These are phyloP conservation scores for Drosophila atripex DNA, from an alignment of 2,888 invertebrate genomes.

Conservation along the genomic window DNA sequence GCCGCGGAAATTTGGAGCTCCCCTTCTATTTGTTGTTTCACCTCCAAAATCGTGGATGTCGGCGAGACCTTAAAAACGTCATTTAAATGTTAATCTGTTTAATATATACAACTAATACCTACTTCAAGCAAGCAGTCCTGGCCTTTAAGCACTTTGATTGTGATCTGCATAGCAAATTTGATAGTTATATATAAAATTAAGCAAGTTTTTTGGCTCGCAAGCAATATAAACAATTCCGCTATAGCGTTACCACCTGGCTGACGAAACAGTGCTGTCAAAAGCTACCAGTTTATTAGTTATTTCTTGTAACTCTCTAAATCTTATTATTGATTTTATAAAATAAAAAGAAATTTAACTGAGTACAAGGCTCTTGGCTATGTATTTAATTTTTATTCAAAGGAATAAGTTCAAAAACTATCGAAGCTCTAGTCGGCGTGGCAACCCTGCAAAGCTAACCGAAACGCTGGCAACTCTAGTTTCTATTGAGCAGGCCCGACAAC, in stretches of 20 bases:
- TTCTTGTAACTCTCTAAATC: neutral
- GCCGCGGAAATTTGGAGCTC: slow-evolving; percentile 88
- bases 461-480: slow-evolving; percentile 42
- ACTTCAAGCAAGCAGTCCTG: slow-evolving; percentile 89
- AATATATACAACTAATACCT: slow-evolving; percentile 44
- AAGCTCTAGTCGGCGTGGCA: slow-evolving; percentile 45
- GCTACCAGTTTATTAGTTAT: neutral
- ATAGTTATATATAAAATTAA: slow-evolving; percentile 17
- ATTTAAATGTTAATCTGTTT: neutral
- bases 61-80: slow-evolving; percentile 84
- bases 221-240: slow-evolving; percentile 31
- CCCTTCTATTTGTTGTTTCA: slow-evolving; percentile 88
- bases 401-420: slow-evolving; percentile 12
- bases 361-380: neutral
- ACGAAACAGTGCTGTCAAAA: slow-evolving; percentile 7
- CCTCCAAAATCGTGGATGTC: slow-evolving; percentile 87
- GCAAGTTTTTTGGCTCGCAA: slow-evolving; percentile 14
- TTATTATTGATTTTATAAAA: neutral
- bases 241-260: slow-evolving; percentile 43
- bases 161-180: slow-evolving; percentile 87
- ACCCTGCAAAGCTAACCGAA: slow-evolving; percentile 19
- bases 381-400: neutral
- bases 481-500: slow-evolving; percentile 61
- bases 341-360: neutral
- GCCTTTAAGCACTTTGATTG: slow-evolving; percentile 90